Evolutionary conservation across 2,888 invertebrate species (phyloP).

Genomic region (Melolontha melolontha): DNA sequence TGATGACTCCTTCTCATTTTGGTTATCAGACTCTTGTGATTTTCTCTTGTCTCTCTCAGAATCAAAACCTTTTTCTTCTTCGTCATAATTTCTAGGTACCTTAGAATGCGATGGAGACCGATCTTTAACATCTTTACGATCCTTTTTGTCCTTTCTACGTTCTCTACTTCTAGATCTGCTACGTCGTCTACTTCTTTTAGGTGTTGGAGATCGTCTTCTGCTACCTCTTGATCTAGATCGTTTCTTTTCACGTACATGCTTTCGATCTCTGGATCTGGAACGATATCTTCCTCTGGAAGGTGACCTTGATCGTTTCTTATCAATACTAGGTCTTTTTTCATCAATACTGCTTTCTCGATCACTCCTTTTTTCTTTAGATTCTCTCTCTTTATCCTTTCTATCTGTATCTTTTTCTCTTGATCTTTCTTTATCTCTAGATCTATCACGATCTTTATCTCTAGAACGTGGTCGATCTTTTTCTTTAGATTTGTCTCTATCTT

Average conservation of each 20-base stretch:
- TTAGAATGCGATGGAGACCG: slow-evolving; percentile 58
- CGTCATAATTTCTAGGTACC: slow-evolving; percentile 67
- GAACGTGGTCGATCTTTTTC: slow-evolving; percentile 48
- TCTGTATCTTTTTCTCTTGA: slow-evolving; percentile 59
- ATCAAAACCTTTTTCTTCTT: slow-evolving; percentile 68
- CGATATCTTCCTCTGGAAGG: slow-evolving; percentile 72
- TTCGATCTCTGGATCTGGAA: slow-evolving; percentile 64
- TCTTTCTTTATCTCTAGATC: slow-evolving; percentile 58
- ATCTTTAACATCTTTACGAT: slow-evolving; percentile 59
- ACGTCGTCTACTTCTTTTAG: slow-evolving; percentile 55
- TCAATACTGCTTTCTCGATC: slow-evolving; percentile 61
- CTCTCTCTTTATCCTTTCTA: slow-evolving; percentile 58
- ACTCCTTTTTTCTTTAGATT: slow-evolving; percentile 60
- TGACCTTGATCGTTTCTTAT: slow-evolving; percentile 66
- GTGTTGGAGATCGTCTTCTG: slow-evolving; percentile 64
- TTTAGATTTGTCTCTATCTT: slow-evolving; percentile 53
- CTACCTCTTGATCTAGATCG: slow-evolving; percentile 65
- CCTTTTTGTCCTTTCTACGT: slow-evolving; percentile 51
- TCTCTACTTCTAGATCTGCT: slow-evolving; percentile 52
- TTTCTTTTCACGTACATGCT: slow-evolving; percentile 63
- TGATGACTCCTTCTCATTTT: slow-evolving; percentile 69
- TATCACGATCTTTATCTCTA: slow-evolving; percentile 63
- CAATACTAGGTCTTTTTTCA: slow-evolving; percentile 61
- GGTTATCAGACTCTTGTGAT: slow-evolving; percentile 54
- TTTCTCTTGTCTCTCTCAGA: slow-evolving; percentile 57